These are phyloP conservation scores for Cancer borealis DNA, from an alignment of 2,888 invertebrate genomes.

Conservation along the genomic window DNA sequence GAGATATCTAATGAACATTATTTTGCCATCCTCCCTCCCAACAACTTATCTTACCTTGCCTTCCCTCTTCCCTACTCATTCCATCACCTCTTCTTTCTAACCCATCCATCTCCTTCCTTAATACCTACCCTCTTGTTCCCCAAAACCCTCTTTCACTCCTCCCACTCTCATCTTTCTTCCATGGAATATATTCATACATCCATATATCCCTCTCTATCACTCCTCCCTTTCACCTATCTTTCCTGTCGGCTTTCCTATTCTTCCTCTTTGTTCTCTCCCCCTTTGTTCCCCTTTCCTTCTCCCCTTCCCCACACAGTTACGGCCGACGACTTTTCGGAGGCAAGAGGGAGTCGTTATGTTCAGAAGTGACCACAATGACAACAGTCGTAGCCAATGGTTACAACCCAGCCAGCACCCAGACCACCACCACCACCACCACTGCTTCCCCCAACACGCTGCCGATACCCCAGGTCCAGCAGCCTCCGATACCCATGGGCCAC, in stretches of 20 bases:
- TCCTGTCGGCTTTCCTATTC: background rate
- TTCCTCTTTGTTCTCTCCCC: background rate
- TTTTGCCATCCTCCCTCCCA: background rate
- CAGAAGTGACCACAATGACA: conserved; percentile 76
- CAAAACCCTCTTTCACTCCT: background rate
- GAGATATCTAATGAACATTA: background rate
- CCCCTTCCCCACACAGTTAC: conserved; percentile 46
- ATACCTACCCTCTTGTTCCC: background rate
- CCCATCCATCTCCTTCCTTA: background rate
- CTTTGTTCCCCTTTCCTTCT: background rate
- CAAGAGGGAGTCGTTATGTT: conserved; percentile 76
- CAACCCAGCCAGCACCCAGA: conserved; percentile 70
- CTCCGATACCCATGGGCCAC: background rate
- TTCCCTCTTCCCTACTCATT: background rate
- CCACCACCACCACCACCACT: conserved; percentile 24
- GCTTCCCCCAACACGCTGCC: conserved; percentile 39
- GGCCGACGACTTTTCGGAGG: conserved; percentile 68
- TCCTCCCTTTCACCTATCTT: background rate
- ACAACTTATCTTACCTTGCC: background rate
- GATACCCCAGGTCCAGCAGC: conserved; percentile 22
- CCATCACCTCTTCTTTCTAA: background rate
- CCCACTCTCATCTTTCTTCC: background rate
- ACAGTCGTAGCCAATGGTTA: conserved; percentile 75
- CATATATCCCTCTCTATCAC: background rate
- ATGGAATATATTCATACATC: background rate